phyloP scores from a whole-genome alignment of 2,888 invertebrate genomes.

The Euzophera pinguis region DNA sequence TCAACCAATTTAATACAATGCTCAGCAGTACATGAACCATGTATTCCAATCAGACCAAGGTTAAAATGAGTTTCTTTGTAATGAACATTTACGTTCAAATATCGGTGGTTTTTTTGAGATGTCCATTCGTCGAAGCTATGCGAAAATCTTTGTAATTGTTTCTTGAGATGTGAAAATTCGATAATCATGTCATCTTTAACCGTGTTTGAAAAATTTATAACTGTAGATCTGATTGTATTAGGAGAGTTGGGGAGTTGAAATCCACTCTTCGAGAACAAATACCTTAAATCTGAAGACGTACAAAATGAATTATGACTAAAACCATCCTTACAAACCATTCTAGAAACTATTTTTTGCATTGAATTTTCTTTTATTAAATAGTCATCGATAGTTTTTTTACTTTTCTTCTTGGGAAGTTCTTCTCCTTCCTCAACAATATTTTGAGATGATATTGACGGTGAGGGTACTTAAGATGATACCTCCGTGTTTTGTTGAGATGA shows the following conservation, averaged over 20 bases:
- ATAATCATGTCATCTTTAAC: conserved; percentile 11
- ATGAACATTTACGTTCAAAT: conserved; percentile 18
- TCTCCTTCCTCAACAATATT: no score
- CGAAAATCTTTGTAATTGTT: conserved; percentile 18
- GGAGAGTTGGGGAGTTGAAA: conserved; percentile 16
- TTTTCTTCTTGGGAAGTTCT: no score
- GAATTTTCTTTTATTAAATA: conserved; percentile 18
- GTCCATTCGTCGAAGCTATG: conserved; percentile 22
- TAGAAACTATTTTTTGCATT: conserved; percentile 18
- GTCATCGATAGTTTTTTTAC: no score
- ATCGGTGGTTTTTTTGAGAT: conserved; percentile 18
- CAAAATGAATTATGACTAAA: conserved; percentile 19
- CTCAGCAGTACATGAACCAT: conserved; percentile 19
- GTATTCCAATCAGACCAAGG: conserved; percentile 22
- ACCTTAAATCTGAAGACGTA: conserved; percentile 19
- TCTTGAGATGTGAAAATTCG: conserved; percentile 14
- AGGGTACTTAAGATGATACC: no score
- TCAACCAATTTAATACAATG: conserved; percentile 15
- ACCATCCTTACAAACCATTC: conserved; percentile 22
- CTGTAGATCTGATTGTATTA: conserved; percentile 12
- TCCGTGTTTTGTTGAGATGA: no score
- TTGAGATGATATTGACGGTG: no score
- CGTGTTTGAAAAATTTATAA: conserved; percentile 11
- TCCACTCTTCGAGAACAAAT: conserved; percentile 17
- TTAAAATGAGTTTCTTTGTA: conserved; percentile 18